phyloP scores from a whole-genome alignment of 2,113 vertebrate species.

The Bothrops jararaca region DNA sequence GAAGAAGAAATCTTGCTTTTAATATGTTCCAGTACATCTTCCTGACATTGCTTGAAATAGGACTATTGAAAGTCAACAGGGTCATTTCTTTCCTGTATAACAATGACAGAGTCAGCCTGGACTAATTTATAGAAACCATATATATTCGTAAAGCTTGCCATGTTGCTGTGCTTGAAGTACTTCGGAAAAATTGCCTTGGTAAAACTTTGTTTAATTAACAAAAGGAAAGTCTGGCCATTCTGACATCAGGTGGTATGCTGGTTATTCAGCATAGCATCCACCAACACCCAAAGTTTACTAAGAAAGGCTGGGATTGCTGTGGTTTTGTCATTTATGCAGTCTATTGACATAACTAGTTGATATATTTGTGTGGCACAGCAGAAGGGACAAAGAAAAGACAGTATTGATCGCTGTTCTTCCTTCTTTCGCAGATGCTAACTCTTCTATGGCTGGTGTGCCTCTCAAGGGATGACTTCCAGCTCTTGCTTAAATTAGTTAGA shows the following conservation, averaged over 20 bases:
- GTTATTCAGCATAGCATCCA: background rate
- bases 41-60: conserved; percentile 90
- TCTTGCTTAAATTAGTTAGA: background rate
- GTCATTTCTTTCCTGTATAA: conserved; percentile 89
- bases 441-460: background rate
- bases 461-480: background rate
- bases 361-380: background rate
- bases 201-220: conserved; percentile 91
- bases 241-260: background rate
- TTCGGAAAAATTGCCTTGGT: conserved; percentile 95
- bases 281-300: background rate
- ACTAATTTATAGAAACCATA: conserved; percentile 97
- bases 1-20: conserved; percentile 93
- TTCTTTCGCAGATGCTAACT: background rate
- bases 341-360: background rate
- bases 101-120: conserved; percentile 88
- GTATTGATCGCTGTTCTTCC: background rate
- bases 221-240: conserved; percentile 95
- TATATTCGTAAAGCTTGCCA: conserved; percentile 98
- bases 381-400: background rate
- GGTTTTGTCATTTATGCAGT: background rate
- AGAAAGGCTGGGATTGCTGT: background rate
- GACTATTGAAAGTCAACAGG: conserved; percentile 94
- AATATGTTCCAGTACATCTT: conserved; percentile 91
- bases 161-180: conserved; percentile 98